A percentile compares a stretch with the other conserved stretches of the same genome.
Evolutionary conservation across 2,113 vertebrate genomes (phyloP).

Genomic region (Glaucidium brasilianum): DNA sequence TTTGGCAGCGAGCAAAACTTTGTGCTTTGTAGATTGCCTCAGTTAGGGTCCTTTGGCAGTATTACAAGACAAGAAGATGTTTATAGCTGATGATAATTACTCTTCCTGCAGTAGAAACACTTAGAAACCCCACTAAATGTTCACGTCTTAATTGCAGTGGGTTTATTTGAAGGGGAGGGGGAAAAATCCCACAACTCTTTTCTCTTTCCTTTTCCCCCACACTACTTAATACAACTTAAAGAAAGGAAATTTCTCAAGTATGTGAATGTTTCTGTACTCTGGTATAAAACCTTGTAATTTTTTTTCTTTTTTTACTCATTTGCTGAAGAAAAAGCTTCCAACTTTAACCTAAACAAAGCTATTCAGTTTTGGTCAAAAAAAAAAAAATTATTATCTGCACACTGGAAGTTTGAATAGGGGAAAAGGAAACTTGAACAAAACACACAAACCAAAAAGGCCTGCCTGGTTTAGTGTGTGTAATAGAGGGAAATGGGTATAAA

Average conservation of each 20-base stretch:
- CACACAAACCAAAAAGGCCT: background rate
- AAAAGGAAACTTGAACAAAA: background rate
- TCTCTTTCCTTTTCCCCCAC: background rate
- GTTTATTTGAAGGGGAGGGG: constrained; percentile 12
- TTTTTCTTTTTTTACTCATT: background rate
- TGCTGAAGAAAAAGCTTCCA: background rate
- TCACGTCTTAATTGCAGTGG: constrained; percentile 54
- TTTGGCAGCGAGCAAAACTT: constrained; percentile 34
- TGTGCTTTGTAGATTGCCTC: constrained; percentile 48
- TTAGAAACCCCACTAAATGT: constrained; percentile 54
- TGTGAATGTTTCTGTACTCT: background rate
- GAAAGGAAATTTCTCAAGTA: constrained; percentile 1
- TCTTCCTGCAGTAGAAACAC: constrained; percentile 52
- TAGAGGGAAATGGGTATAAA: background rate
- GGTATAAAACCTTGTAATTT: background rate
- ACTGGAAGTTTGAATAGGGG: background rate
- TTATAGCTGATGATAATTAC: constrained; percentile 63
- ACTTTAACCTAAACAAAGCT: background rate
- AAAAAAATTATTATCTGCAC: background rate
- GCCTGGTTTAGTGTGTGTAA: background rate
- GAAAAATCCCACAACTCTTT: background rate
- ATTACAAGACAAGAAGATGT: constrained; percentile 46
- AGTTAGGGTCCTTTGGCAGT: constrained; percentile 55
- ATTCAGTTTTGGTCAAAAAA: background rate
- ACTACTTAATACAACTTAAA: background rate